These are phyloP conservation scores for Alethe diademata DNA, from an alignment of 2,113 vertebrate species.

Conservation along the genomic window DNA sequence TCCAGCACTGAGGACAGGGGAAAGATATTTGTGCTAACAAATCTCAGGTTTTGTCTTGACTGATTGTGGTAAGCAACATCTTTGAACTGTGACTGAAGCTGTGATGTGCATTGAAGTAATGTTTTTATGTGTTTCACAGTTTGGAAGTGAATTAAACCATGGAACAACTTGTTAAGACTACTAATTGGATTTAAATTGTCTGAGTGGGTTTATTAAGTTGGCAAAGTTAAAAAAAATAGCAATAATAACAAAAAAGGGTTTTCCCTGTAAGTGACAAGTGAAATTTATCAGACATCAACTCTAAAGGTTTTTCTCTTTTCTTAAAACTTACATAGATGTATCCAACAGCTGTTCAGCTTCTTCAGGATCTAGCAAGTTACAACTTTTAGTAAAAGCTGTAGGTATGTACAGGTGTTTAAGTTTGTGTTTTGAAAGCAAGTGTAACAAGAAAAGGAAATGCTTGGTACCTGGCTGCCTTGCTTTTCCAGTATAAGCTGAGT, in stretches of 20 bases:
- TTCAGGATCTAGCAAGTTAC: background rate
- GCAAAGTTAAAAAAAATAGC: background rate
- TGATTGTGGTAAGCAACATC: background rate
- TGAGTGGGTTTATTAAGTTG: constrained; percentile 8
- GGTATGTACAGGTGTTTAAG: background rate
- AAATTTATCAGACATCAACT: background rate
- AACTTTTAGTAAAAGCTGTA: background rate
- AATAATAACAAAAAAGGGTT: background rate
- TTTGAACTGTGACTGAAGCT: background rate
- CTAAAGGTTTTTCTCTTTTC: background rate
- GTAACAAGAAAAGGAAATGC: background rate
- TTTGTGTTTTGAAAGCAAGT: background rate
- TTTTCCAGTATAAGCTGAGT: background rate
- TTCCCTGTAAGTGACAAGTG: background rate
- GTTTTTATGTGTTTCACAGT: constrained; percentile 25
- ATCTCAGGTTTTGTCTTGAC: constrained; percentile 1
- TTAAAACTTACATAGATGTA: background rate
- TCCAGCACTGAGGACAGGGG: background rate
- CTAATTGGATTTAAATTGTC: constrained; percentile 8
- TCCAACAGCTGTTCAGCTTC: background rate
- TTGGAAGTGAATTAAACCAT: constrained; percentile 38
- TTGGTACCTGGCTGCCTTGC: background rate
- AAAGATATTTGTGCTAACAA: constrained; percentile 4
- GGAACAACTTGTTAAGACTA: constrained; percentile 20
- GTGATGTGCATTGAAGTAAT: background rate